A percentile compares a stretch with the other conserved stretches of the same genome.
phyloP scores from a whole-genome alignment of 2,797 vertebrate genomes.

The Cossypha caffra region DNA sequence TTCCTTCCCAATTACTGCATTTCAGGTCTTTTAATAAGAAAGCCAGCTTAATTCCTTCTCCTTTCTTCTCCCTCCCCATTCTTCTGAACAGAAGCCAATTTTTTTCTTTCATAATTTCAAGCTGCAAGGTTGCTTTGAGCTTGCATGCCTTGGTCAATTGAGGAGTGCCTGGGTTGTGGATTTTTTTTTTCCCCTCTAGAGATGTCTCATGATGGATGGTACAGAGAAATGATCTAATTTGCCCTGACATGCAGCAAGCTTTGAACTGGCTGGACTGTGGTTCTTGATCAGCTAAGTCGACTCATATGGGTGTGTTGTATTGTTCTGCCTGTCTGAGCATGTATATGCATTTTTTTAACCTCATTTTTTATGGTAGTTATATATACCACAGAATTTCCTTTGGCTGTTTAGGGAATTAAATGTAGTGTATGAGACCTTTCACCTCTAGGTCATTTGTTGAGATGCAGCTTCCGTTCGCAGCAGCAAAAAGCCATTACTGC shows the following conservation, averaged over 20 bases:
- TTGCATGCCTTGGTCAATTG: not conserved
- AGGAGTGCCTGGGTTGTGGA: not conserved
- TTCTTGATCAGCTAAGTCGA: not conserved
- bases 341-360: not conserved
- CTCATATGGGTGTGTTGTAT: not conserved
- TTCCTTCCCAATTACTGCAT: not conserved
- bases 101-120: not conserved
- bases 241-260: not conserved
- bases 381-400: not conserved
- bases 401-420: not conserved
- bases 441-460: not conserved
- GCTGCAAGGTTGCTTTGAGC: not conserved
- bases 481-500: not conserved
- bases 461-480: not conserved
- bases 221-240: not conserved
- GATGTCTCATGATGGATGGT: not conserved
- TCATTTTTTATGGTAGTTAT: not conserved
- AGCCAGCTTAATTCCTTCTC: not conserved
- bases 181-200: not conserved
- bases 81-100: not conserved
- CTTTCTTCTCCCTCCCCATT: not conserved
- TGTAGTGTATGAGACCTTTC: not conserved
- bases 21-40: not conserved
- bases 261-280: not conserved
- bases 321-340: not conserved